Evolutionary conservation across 2,797 vertebrate genomes (phyloP), one percentile per base, ranked within the genome.

Genomic region (Nyctibius grandis): DNA sequence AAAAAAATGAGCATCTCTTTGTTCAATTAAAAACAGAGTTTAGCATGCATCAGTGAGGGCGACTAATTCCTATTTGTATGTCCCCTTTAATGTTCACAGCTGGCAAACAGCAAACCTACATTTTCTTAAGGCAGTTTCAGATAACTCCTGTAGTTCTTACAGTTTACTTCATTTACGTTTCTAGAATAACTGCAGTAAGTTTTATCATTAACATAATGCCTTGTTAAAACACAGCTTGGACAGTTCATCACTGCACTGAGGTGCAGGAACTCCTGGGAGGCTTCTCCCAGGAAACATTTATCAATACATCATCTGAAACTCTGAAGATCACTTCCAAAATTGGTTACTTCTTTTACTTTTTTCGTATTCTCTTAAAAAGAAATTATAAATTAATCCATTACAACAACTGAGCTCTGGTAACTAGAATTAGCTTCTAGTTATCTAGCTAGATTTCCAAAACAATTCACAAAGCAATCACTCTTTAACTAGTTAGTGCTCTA

Each of bases 11-110:
- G 28, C 57, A 89, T 83, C 83, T 81, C 56, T 91, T 64, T 65
- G 25, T 73, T 85, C 89, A 96, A 83, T 91, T 93, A 91, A 87
- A 96, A 93, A 4, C 81, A 92, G 80, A 73, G 73, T 78, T 93
- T 33, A 86, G 54, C 31, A 91, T 72, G 85, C 89, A 89, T 81
- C 65, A 94, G 61, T 72, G 34, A 92, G 48, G 64, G 85, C 12
- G 0, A 84, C 79, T 84, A 84, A 92, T 86, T 92, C 64, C 36
- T 89, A 61, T 61, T 80, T 85, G 56, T 53, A 15, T 17, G 14
- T 74, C 25, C 12, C 28, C 48, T 91, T 83, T 83, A 93, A 91
- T 16, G 18, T 61, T 63, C 61, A 68, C 64, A 93, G 88, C 65
- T 81, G 86, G 59, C 63, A 87, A 85, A 75, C 50, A 91, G 48